Base-by-base conservation (phyloP, 2,797 vertebrate species). In the Loris lydekkerianus region DNA sequence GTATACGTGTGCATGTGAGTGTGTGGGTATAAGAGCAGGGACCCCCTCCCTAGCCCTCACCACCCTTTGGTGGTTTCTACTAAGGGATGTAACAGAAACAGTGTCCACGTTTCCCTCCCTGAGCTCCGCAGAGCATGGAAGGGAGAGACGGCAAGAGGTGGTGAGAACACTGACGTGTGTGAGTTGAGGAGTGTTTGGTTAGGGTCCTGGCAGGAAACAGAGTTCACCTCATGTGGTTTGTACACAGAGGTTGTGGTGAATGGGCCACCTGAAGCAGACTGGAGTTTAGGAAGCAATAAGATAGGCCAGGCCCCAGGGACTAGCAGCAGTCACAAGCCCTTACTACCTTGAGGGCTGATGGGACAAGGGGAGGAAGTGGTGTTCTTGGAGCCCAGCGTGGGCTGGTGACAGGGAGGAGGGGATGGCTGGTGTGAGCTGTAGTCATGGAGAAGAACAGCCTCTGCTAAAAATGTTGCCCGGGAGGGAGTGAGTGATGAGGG, bases 401-500 rank as follows among this genome's bases (percentile, higher is more conserved):
- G 43, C 31, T 34, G 70, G 34, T 21, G 37, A 25, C 53, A 15
- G 31, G 56, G 58, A 73, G 70, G 61, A 85, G 3, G 11, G 46
- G n/a, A 58, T 18, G 65, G 73, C 70, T 29, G 1, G 23, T 60
- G 73, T 13, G 18, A 58, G 37, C 7, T 20, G 70, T 67, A 53
- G 76, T 80, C 84, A 31, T 25, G 61, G 96, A 90, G 72, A 95
- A 94, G 56, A 25, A 49, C 21, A 60, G 69, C 81, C 40, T 13
- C 10, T 61, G 61, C 37, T 56, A 46, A 56, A 85, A 72, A 63
- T 43, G 77, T 78, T 56, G 88, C 75, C 94, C 70, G 6, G 86
- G 82, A 76, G 76, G 75, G 40, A 34, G 25, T 27, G 46, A 11
- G 37, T 20, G n/a, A 72, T 67, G 80, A 72, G 61, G 84, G 75